phyloP scores from a whole-genome alignment of 2,113 vertebrate genomes.

The Dicrurus megarhynchus region DNA sequence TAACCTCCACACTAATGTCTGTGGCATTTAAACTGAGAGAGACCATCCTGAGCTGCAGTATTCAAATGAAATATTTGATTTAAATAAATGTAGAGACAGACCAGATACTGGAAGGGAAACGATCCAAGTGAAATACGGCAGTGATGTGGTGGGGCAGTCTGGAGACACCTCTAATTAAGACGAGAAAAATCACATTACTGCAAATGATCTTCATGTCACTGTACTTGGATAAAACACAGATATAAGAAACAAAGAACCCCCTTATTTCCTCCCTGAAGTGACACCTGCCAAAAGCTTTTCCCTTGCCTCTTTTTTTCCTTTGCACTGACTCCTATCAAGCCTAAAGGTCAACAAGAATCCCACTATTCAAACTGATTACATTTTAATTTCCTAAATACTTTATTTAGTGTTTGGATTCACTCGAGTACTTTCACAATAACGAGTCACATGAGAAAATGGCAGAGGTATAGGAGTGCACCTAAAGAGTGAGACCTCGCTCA shows the following conservation, averaged over 20 bases:
- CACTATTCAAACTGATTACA: neutral
- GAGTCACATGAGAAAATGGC: neutral
- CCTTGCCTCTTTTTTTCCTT: neutral
- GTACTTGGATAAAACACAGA: neutral
- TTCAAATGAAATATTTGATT: neutral
- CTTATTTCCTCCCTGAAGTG: neutral
- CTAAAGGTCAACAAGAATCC: neutral
- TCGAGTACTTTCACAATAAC: neutral
- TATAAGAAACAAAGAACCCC: neutral
- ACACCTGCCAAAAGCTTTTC: neutral
- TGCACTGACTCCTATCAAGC: neutral
- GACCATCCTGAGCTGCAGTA: neutral
- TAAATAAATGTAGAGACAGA: slow-evolving; percentile 9
- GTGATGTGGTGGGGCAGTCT: neutral
- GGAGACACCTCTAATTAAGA: neutral
- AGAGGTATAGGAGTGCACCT: neutral
- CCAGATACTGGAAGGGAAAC: slow-evolving; percentile 5
- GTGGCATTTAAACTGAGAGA: slow-evolving; percentile 34
- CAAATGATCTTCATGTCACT: neutral
- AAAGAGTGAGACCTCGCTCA: rapidly evolving
- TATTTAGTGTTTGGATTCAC: neutral
- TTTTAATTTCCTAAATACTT: neutral
- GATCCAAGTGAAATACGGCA: neutral
- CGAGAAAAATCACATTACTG: neutral
- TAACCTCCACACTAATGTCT: neutral